Conservation (phyloP, 1,140 invertebrate genomes). For the Globodera rostochiensis region DNA sequence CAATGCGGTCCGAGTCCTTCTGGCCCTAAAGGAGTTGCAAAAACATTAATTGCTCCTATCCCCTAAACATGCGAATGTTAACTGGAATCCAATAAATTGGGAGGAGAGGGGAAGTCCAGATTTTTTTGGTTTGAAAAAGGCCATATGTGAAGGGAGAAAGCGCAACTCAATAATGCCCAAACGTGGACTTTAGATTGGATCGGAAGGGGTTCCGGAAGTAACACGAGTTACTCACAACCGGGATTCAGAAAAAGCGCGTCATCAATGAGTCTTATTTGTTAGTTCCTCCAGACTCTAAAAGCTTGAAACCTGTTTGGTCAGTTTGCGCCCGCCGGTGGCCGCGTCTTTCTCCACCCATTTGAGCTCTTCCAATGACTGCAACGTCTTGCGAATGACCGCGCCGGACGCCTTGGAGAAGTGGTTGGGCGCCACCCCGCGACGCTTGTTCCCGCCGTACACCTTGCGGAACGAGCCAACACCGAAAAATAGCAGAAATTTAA, state of each 20-base stretch:
- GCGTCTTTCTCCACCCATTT: conserved; percentile 90
- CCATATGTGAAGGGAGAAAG: neutral
- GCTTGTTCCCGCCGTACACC: conserved; percentile 87
- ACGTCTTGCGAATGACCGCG: conserved; percentile 85
- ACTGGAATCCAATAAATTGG: too few species aligned
- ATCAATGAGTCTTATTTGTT: too few species aligned
- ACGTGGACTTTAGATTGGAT: too few species aligned
- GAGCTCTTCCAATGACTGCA: conserved; percentile 87
- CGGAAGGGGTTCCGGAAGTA: neutral
- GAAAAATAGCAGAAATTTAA: too few species aligned
- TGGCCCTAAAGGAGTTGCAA: conserved; percentile 75
- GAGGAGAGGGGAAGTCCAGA: too few species aligned
- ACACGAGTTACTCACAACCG: too few species aligned
- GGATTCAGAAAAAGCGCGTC: too few species aligned
- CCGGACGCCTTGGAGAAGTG: conserved; percentile 88
- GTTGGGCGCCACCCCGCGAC: conserved; percentile 89
- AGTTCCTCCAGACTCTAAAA: too few species aligned
- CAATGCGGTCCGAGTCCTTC: conserved; percentile 94
- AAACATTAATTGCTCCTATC: too few species aligned
- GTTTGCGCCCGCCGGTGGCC: conserved; percentile 66
- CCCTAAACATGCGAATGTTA: too few species aligned
- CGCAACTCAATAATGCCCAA: neutral
- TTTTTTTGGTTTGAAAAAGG: neutral
- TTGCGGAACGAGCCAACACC: conserved; percentile 92
- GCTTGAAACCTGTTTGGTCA: conserved; percentile 52